Base-by-base conservation (phyloP, 2,888 invertebrate species). In the Dryocosmus kuriphilus region DNA sequence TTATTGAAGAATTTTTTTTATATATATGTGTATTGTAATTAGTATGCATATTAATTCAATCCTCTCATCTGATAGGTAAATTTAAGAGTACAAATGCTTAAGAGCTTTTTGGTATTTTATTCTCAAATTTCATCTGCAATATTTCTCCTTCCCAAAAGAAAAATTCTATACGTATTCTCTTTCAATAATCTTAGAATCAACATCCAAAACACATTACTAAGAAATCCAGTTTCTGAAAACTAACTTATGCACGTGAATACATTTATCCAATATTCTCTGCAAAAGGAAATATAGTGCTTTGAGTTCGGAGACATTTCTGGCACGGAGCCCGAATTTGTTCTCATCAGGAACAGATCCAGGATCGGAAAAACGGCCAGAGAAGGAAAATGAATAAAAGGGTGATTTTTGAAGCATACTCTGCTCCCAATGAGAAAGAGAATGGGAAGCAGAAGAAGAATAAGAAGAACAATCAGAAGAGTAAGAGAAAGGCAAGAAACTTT, bases 401-500 rank as follows among this genome's bases (percentile, higher is more conserved):
- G 57, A 8, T 51, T n/a, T 19, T n/a, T 51, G 16, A 30, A 71
- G 35, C 35, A 71, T 4, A 83, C 83, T 81, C 81, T 84, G 77
- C 79, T 74, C 79, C 78, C 75, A 78, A 80, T 80, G 77, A 77
- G 77, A 77, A 78, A 79, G 76, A 75, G 75, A 55, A n/a, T 0
- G 9, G n/a, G n/a, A 4, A 62, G 14, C n/a, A 38, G 55, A 41
- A 14, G 38, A 38, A 38, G 11, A 14, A 4, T 2, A 38, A 38
- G 38, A 38, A 38, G 38, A 38, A 2, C 4, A 41, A 14, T 14
- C 4, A 16, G 41, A 41, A 16, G 74, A 65, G 76, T 78, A 78
- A 77, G 74, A 75, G 79, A 81, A 84, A 85, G 80, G 67, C 76
- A 81, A 83, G 76, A 80, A 82, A 82, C 9, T 9, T 35, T n/a